Conservation (phyloP, 2,888 invertebrate species). For the Flexamia atlantica region DNA sequence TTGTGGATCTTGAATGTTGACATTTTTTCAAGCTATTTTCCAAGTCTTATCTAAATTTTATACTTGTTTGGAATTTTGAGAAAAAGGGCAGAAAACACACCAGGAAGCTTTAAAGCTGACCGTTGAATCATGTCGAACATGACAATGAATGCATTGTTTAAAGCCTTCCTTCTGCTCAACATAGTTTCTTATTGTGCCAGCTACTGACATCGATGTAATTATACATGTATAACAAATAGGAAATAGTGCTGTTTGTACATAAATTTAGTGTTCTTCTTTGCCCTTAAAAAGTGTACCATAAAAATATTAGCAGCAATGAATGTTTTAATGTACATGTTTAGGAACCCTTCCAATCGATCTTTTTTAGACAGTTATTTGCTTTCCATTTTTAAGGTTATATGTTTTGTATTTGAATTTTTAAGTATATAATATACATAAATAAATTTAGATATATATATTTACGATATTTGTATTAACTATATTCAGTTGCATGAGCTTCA, state of each 20-base stretch:
- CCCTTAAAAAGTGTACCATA: background rate
- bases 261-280: background rate
- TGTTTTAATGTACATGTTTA: background rate
- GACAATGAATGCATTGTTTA: background rate
- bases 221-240: slow-evolving; percentile 8
- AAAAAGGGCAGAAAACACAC: background rate
- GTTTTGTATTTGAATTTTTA: slow-evolving; percentile 8
- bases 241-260: slow-evolving; percentile 30
- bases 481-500: background rate
- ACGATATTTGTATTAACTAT: background rate
- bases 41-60: background rate
- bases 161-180: slow-evolving; percentile 24
- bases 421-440: too few species aligned
- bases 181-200: slow-evolving; percentile 3
- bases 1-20: background rate
- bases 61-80: background rate
- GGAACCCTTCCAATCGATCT: slow-evolving; percentile 11
- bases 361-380: background rate
- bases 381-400: background rate
- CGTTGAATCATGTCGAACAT: background rate
- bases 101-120: background rate
- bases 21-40: too few species aligned
- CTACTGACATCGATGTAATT: slow-evolving; percentile 15
- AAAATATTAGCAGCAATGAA: slow-evolving; percentile 8
- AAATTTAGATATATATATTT: background rate